Percentiles rank a stretch among this genome's conserved stretches.
phyloP scores from a whole-genome alignment of 2,797 vertebrate genomes.

The Neopelma chrysocephalum region DNA sequence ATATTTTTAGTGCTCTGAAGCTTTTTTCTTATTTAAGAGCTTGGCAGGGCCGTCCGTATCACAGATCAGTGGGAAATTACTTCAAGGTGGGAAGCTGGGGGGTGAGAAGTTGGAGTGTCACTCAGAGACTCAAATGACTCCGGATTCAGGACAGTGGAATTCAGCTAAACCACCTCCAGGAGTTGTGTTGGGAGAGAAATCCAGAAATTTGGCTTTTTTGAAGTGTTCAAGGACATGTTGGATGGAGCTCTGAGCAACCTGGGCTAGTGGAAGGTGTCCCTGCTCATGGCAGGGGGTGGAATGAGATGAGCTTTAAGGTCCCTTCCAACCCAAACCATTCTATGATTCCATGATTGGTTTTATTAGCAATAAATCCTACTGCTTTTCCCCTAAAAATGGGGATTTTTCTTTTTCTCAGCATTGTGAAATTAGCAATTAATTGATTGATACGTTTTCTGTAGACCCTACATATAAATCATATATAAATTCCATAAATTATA shows the following conservation, averaged over 20 bases:
- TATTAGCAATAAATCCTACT: neutral
- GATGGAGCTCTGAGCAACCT: neutral
- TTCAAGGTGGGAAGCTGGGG: neutral
- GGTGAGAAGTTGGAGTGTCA: neutral
- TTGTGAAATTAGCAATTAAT: neutral
- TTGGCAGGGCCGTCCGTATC: neutral
- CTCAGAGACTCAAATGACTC: rapidly evolving
- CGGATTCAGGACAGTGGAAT: neutral
- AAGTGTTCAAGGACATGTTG: rapidly evolving
- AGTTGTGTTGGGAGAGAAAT: neutral
- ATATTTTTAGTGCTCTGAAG: neutral
- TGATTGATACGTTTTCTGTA: neutral
- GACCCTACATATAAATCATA: neutral
- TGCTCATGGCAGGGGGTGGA: neutral
- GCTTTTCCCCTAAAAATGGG: neutral
- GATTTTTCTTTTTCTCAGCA: neutral
- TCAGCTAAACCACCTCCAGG: too few relatives aligned
- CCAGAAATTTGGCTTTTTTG: neutral
- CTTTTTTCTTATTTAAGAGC: neutral
- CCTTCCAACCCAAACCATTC: neutral
- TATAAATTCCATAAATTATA: too few relatives aligned
- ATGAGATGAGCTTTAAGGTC: neutral
- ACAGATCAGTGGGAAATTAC: neutral
- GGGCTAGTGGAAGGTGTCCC: neutral
- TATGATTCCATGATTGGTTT: neutral